Percentiles rank a stretch among this genome's conserved stretches.
These are phyloP conservation scores for Rhynchomys soricoides DNA, from an alignment of 2,113 vertebrate genomes.

Conservation along the genomic window DNA sequence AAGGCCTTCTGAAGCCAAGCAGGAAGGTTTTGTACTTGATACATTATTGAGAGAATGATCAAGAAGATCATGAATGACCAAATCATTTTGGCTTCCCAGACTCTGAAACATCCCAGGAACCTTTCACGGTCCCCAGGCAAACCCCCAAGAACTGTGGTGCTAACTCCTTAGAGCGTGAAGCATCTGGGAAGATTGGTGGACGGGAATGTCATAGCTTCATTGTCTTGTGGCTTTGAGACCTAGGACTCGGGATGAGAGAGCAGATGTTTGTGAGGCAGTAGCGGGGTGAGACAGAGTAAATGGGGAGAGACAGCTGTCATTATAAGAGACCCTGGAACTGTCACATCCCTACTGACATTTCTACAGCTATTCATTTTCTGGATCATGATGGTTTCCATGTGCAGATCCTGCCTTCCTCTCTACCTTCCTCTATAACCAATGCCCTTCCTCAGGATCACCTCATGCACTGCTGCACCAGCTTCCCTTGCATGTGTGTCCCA, in stretches of 20 bases:
- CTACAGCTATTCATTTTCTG: background rate
- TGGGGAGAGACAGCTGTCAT: too few relatives aligned
- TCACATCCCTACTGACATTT: too few relatives aligned
- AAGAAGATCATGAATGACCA: background rate
- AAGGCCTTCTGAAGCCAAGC: too few relatives aligned
- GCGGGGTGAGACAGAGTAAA: background rate
- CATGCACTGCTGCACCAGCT: background rate
- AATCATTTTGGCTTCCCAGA: background rate
- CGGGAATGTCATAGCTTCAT: background rate
- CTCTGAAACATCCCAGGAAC: background rate
- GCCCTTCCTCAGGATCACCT: background rate
- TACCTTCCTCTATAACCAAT: background rate
- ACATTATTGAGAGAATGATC: background rate
- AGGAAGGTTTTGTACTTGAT: too few relatives aligned
- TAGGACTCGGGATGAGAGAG: too few relatives aligned
- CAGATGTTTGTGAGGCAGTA: background rate
- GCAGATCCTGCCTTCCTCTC: background rate
- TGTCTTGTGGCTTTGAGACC: background rate
- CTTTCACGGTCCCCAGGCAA: background rate
- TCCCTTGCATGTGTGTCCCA: background rate
- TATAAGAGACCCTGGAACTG: too few relatives aligned
- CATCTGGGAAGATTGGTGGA: background rate
- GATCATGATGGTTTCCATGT: background rate
- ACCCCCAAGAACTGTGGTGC: background rate
- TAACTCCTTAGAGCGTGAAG: background rate